phyloP scores from a whole-genome alignment of 2,113 vertebrate genomes.

The Siniperca knerii region DNA sequence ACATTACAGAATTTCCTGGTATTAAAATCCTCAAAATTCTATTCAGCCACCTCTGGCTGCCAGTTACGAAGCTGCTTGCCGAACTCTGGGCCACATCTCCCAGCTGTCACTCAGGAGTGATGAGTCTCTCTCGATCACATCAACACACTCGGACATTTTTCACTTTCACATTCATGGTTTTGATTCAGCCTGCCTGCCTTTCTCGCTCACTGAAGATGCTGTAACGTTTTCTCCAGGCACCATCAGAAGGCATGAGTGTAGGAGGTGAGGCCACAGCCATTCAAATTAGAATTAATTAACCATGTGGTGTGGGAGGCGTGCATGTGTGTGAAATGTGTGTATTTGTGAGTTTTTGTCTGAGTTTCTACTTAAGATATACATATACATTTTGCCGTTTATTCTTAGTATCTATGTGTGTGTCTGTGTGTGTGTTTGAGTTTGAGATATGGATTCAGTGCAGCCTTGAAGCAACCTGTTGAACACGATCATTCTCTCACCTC shows the following conservation, averaged over 20 bases:
- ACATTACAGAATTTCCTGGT: neutral
- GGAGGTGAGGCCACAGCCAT: slow-evolving; percentile 76
- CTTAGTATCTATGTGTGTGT: neutral
- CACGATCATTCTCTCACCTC: slow-evolving; percentile 29
- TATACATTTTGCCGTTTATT: slow-evolving; percentile 11
- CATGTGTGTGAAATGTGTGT: slow-evolving; percentile 51
- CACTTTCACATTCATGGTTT: slow-evolving; percentile 32
- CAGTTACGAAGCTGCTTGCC: neutral
- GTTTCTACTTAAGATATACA: neutral
- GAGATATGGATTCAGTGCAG: slow-evolving; percentile 22
- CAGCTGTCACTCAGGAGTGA: slow-evolving; percentile 28
- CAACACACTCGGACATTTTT: slow-evolving; percentile 12
- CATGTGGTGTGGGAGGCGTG: slow-evolving; percentile 71
- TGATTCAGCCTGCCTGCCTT: slow-evolving; percentile 17
- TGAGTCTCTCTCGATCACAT: slow-evolving; percentile 17
- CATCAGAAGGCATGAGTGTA: slow-evolving; percentile 69
- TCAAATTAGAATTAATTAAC: slow-evolving; percentile 81
- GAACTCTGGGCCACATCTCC: slow-evolving; percentile 4
- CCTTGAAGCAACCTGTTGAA: slow-evolving; percentile 46
- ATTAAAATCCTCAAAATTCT: neutral
- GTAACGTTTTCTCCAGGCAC: slow-evolving; percentile 55
- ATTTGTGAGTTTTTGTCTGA: slow-evolving; percentile 16
- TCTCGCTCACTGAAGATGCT: slow-evolving; percentile 28
- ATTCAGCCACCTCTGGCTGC: slow-evolving; percentile 16
- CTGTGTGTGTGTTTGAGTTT: slow-evolving; percentile 6